A percentile compares a stretch with the other conserved stretches of the same genome.
These are phyloP conservation scores for Tetragnatha montana DNA, from an alignment of 2,888 invertebrate genomes.

Conservation along the genomic window DNA sequence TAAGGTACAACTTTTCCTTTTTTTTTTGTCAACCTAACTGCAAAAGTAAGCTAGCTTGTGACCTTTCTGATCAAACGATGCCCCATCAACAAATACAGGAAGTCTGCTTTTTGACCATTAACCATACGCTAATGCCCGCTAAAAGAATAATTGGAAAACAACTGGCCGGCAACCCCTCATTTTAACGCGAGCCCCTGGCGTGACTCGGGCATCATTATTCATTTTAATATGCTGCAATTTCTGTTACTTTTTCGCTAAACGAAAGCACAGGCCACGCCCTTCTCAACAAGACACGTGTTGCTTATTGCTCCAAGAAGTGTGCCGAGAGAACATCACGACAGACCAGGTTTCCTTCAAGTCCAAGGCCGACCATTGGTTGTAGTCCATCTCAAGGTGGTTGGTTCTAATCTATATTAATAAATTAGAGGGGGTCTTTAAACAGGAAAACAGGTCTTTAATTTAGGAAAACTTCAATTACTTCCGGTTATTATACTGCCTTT, in stretches of 20 bases:
- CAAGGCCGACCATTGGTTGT: not conserved
- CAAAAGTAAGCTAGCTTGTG: too few relatives aligned
- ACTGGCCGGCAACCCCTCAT: slow-evolving; percentile 26
- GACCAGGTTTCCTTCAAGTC: not conserved
- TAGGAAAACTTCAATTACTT: too few relatives aligned
- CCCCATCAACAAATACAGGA: not conserved
- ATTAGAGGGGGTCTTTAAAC: too few relatives aligned
- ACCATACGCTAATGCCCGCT: slow-evolving; percentile 29
- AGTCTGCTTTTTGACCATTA: slow-evolving; percentile 7
- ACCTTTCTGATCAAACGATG: too few relatives aligned
- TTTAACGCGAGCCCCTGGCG: slow-evolving; percentile 33
- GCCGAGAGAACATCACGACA: not conserved
- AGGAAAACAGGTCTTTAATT: too few relatives aligned
- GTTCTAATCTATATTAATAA: too few relatives aligned
- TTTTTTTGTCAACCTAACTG: too few relatives aligned
- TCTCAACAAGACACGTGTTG: slow-evolving; percentile 29
- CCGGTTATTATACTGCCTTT: too few relatives aligned
- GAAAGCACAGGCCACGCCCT: slow-evolving; percentile 26
- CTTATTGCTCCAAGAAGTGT: not conserved
- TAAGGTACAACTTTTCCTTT: too few relatives aligned
- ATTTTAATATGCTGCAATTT: slow-evolving; percentile 52
- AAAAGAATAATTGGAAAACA: slow-evolving; percentile 47
- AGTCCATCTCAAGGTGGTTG: too few relatives aligned
- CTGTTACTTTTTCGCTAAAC: slow-evolving; percentile 35
- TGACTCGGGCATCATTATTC: slow-evolving; percentile 50